Percentiles rank a stretch among this genome's conserved stretches.
Evolutionary conservation across 2,888 invertebrate genomes (phyloP).

Genomic region (Thecocarcelia acutangulata): DNA sequence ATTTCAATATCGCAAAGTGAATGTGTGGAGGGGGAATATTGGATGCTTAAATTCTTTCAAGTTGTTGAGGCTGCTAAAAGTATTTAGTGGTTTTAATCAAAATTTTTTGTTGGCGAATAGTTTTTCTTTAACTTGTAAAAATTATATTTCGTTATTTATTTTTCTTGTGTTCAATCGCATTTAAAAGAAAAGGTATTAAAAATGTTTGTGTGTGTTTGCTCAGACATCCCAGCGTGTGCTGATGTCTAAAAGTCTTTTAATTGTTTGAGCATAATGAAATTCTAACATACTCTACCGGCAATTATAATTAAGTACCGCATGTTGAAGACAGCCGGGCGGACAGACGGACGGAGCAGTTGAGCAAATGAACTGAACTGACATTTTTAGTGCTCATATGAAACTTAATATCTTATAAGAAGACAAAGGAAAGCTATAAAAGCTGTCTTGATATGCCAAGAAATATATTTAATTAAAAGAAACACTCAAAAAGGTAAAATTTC

Average conservation of each 20-base stretch:
- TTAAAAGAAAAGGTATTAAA: no score
- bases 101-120: slow-evolving; percentile 47
- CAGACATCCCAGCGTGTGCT: not conserved
- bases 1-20: not conserved
- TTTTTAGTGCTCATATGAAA: slow-evolving; percentile 49
- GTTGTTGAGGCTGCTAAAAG: slow-evolving; percentile 43
- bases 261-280: slow-evolving; percentile 53
- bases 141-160: slow-evolving; percentile 1
- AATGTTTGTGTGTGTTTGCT: not conserved
- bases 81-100: slow-evolving; percentile 56
- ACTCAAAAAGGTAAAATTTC: slow-evolving; percentile 48
- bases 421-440: slow-evolving; percentile 60
- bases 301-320: slow-evolving; percentile 60
- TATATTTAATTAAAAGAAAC: slow-evolving; percentile 60
- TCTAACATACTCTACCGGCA: slow-evolving; percentile 47
- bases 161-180: not conserved
- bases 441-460: slow-evolving; percentile 54
- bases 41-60: slow-evolving; percentile 30
- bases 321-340: slow-evolving; percentile 11
- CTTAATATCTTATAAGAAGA: slow-evolving; percentile 49
- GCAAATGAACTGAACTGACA: slow-evolving; percentile 3
- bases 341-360: not conserved
- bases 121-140: slow-evolving; percentile 29
- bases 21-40: slow-evolving; percentile 20
- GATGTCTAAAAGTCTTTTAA: not conserved